Evolutionary conservation across 2,797 vertebrate genomes (phyloP).

Genomic region (Dendrocincla tyrannina): DNA sequence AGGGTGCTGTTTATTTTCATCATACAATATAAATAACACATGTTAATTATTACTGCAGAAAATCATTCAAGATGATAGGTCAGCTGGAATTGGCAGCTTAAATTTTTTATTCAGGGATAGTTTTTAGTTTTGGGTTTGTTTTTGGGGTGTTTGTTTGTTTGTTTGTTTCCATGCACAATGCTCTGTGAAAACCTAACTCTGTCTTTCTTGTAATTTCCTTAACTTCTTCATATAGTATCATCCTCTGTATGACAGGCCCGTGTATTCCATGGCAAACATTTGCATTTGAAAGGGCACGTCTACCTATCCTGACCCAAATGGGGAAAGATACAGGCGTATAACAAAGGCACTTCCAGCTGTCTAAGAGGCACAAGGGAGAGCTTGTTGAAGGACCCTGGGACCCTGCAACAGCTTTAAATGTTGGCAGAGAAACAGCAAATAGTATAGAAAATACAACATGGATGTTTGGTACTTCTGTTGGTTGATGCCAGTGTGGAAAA

Average conservation of each 20-base stretch:
- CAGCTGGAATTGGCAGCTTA: background rate
- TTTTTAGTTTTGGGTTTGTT: background rate
- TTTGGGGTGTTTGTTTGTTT: background rate
- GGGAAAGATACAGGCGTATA: background rate
- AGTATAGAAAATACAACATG: background rate
- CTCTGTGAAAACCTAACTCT: background rate
- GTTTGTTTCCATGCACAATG: too few species aligned
- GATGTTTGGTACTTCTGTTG: background rate
- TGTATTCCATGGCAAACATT: background rate
- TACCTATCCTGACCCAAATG: background rate
- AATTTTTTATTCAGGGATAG: background rate
- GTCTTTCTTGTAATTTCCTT: background rate
- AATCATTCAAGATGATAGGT: background rate
- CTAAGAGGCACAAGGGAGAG: background rate
- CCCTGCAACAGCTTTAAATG: background rate
- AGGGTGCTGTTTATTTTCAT: slow-evolving; percentile 7
- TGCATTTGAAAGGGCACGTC: background rate
- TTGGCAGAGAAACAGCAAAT: background rate
- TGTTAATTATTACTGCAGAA: background rate
- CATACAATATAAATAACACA: background rate
- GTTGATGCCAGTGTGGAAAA: background rate
- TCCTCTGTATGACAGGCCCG: background rate
- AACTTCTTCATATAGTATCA: background rate
- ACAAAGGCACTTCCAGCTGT: background rate
- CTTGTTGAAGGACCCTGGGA: background rate